Base-by-base conservation (phyloP, 92 coral and sea anemone genomes). In the Chrysogorgia sp. region DNA sequence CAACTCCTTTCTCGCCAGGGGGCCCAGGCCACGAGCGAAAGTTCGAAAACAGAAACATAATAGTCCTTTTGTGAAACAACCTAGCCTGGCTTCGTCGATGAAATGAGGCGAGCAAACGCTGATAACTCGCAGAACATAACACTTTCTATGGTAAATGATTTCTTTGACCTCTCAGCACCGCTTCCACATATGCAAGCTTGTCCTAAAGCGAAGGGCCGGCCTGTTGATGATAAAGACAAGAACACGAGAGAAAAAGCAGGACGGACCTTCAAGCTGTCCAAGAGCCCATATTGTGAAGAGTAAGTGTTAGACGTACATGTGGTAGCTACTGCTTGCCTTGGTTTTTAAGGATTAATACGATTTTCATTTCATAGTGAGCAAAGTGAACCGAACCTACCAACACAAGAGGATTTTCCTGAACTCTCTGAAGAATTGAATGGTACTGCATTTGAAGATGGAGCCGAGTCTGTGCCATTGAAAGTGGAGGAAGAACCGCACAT, bases 401-500 rank as follows among this genome's bases (percentile, higher is more conserved):
- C 72, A n/a, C 88, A 82, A 59, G 91, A 81, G 15, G 80, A 82
- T 56, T 86, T 89, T 40, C 79, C 81, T 29, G 88, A 90, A 65
- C 80, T 83, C 1, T 86, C 82, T 62, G 65, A 37, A 53, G 96
- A 90, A 63, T 47, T 91, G 67, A 80, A 86, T 10, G 74, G 87
- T 9, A 75, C 91, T 6, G 91, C 91, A 53, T 24, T 83, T 26
- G 84, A 83, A 28, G 86, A 82, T 59, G 90, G 86, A 34, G 64
- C 89, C 8, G 67, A 47, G 13, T 84, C 96, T 25, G 91, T 92
- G 5, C 92, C 98, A 7, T 50, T 89, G 45, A 90, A 78, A 63
- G 90, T 86, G 26, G 97, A 91, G 60, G 98, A 94, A 33, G 98
- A 67, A 24, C 79, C 84, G 2, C 97, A 94, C 55, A 94, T 94